A percentile compares a stretch with the other conserved stretches of the same genome.
phyloP scores from a whole-genome alignment of 2,888 invertebrate genomes.

The Ormyrus nitidulus region DNA sequence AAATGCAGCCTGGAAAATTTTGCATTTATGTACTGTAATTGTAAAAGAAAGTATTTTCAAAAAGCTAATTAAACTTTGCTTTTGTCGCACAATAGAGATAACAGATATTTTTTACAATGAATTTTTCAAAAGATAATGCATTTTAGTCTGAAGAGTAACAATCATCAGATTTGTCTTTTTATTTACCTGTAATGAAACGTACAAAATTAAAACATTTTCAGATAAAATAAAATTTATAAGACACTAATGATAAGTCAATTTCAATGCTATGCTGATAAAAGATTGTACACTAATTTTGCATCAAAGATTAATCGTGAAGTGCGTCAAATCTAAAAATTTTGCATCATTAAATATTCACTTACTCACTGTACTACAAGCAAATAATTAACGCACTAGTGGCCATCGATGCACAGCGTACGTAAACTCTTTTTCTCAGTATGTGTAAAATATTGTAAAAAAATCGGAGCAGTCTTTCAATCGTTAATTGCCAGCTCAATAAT shows the following conservation, averaged over 20 bases:
- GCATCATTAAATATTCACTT: conserved; percentile 8
- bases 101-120: too few species aligned
- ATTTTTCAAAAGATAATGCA: too few species aligned
- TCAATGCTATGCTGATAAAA: conserved; percentile 10
- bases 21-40: not conserved
- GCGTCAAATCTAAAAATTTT: conserved; percentile 16
- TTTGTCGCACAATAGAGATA: too few species aligned
- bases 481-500: conserved; percentile 58
- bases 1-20: conserved; percentile 10
- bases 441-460: conserved; percentile 41
- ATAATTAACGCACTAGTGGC: not conserved
- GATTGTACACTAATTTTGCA: conserved; percentile 22
- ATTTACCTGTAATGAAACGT: not conserved
- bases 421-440: not conserved
- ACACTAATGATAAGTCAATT: conserved; percentile 23
- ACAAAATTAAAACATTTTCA: not conserved
- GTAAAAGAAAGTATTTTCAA: not conserved
- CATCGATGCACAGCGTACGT: not conserved
- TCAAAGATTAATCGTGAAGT: not conserved
- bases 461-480: conserved; percentile 14
- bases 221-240: conserved; percentile 19
- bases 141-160: too few species aligned
- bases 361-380: conserved; percentile 1
- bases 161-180: not conserved
- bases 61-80: too few species aligned